Percentiles rank a stretch among this genome's conserved stretches.
phyloP scores from a whole-genome alignment of 2,113 vertebrate species.

The Rallus limicola region DNA sequence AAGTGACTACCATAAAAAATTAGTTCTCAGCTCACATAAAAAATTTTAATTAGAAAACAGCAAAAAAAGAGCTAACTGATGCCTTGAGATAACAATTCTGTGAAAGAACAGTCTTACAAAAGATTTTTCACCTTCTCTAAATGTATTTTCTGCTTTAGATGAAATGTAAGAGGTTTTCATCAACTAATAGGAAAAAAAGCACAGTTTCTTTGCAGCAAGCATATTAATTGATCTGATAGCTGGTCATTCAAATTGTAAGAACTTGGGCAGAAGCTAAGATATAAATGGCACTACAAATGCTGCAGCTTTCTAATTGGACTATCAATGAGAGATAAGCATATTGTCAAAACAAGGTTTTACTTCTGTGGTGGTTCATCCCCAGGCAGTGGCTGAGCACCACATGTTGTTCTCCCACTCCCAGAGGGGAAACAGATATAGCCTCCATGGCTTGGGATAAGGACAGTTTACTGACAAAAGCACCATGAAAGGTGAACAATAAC shows the following conservation, averaged over 20 bases:
- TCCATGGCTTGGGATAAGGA: no score
- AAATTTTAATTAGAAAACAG: background rate
- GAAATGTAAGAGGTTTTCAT: background rate
- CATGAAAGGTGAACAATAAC: no score
- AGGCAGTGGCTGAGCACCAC: no score
- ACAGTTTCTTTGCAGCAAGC: background rate
- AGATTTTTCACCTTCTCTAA: background rate
- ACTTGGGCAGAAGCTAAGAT: background rate
- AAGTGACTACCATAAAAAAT: background rate
- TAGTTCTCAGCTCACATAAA: background rate
- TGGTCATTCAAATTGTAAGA: background rate
- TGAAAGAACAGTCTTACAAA: background rate
- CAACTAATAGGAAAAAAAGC: background rate
- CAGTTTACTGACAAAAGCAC: no score
- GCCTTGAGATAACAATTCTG: background rate
- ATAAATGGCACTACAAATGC: background rate
- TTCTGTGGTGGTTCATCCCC: no score
- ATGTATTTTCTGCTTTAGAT: background rate
- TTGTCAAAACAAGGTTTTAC: background rate
- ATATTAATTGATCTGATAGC: background rate
- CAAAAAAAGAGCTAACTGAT: background rate
- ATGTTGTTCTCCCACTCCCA: no score
- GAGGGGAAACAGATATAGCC: no score
- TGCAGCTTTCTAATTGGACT: background rate
- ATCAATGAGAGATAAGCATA: background rate